Evolutionary conservation across 2,113 vertebrate species (phyloP).

Genomic region (Conger conger): DNA sequence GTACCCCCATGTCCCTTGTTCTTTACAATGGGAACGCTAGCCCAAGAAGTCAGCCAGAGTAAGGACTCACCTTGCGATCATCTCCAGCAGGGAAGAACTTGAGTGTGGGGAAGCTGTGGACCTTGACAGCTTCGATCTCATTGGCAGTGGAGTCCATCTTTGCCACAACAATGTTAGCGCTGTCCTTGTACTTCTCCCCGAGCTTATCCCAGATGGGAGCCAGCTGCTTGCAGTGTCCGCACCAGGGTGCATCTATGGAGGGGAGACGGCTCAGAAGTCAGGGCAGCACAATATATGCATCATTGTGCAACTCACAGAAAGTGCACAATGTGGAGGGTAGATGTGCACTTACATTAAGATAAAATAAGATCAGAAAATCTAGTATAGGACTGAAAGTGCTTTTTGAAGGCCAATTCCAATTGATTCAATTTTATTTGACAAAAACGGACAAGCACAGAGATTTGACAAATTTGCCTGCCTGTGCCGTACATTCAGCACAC

Average conservation of each 20-base stretch:
- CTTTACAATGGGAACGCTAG: not conserved
- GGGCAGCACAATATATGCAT: not conserved
- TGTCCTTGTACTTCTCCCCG: slow-evolving; percentile 86
- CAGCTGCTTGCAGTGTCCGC: slow-evolving; percentile 97
- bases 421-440: not conserved
- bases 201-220: slow-evolving; percentile 96
- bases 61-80: slow-evolving; percentile 74
- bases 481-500: not conserved
- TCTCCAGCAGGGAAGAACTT: slow-evolving; percentile 92
- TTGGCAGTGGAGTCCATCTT: slow-evolving; percentile 98
- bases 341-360: too few species aligned
- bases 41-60: not conserved
- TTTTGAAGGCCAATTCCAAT: too few species aligned
- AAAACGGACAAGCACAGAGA: not conserved
- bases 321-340: too few species aligned
- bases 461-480: not conserved
- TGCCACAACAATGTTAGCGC: slow-evolving; percentile 77
- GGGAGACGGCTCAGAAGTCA: not conserved
- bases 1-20: too few species aligned
- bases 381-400: too few species aligned
- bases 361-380: too few species aligned
- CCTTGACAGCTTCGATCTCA: slow-evolving; percentile 90
- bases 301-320: not conserved
- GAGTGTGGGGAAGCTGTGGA: slow-evolving; percentile 96
- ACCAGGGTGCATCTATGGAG: slow-evolving; percentile 91